Evolutionary conservation across 1,140 invertebrate species (phyloP), one percentile per base, ranked within the genome.

Genomic region (Panagrolaimus sp.): DNA sequence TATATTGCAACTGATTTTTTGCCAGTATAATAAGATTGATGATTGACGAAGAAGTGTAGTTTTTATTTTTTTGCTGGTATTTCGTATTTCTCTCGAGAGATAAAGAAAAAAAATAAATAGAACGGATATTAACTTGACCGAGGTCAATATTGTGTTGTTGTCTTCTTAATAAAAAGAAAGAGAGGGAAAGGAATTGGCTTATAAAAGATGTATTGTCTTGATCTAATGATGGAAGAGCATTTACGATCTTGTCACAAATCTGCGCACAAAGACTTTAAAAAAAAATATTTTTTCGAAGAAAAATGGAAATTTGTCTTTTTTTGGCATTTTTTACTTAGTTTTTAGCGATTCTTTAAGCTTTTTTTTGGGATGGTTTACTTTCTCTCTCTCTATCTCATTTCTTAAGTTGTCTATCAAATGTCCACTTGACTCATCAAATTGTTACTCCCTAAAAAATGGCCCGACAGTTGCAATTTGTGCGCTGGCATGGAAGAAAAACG

Each of bases 381-480:
- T n/a, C n/a, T n/a, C n/a, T n/a, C n/a, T n/a, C n/a, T n/a, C n/a
- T n/a, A n/a, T n/a, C 31, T 38, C 31, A 7, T 38, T 38, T 7
- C 31, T 27, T 57, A 20, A 57, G 20, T 57, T 57, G 51, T 57
- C 51, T 57, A 27, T 57, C 51, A 57, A 57, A 57, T 57, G 51
- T 57, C 51, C 51, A 57, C 51, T 57, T 27, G 51, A 27, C 27
- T 57, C 51, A 57, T 57, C 51, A 57, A 57, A n/a, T n/a, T n/a
- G n/a, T 16, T 57, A 38, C 31, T n/a, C 31, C 31, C 31, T 38
- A 4, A 38, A 4, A 38, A 38, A 38, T 38, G 31, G 31, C 27
- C 20, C 51, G 51, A 57, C 51, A 57, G 20, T 57, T 57, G 51
- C 51, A 57, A 20, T 27, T 57, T 57, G 25, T 25, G 7, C 48